These are phyloP conservation scores for Sminthopsis crassicaudata DNA, from an alignment of 2,113 vertebrate genomes.

Conservation along the genomic window DNA sequence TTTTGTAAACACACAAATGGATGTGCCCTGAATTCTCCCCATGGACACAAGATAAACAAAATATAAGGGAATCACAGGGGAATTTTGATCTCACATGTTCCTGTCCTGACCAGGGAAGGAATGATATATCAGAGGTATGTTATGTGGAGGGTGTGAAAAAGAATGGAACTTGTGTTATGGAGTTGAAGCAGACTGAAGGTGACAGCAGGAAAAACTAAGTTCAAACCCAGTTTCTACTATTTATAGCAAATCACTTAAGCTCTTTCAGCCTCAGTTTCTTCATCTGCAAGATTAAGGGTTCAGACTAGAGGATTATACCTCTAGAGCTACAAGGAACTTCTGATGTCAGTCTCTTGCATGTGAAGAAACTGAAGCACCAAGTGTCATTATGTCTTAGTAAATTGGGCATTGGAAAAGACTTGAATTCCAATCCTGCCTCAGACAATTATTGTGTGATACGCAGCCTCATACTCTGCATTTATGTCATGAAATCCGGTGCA, in stretches of 20 bases:
- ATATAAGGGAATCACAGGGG: slow-evolving; percentile 41
- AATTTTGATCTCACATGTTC: slow-evolving; percentile 2
- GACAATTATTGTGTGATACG: background rate
- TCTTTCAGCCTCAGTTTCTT: background rate
- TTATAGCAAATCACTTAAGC: background rate
- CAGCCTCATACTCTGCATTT: background rate
- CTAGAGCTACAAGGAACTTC: background rate
- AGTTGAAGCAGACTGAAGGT: background rate
- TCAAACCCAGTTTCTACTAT: background rate
- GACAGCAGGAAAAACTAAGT: background rate
- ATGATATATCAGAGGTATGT: background rate
- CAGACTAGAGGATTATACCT: background rate
- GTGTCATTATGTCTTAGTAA: background rate
- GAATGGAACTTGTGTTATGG: background rate
- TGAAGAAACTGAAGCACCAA: background rate
- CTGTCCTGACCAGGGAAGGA: slow-evolving; percentile 14
- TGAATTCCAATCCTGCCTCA: background rate
- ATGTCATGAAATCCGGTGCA: background rate
- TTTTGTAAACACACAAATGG: slow-evolving; percentile 34
- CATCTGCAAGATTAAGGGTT: background rate
- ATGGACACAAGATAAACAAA: slow-evolving; percentile 25
- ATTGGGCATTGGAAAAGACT: background rate
- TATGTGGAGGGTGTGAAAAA: background rate
- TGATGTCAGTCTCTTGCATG: background rate
- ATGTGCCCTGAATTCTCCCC: slow-evolving; percentile 5